phyloP scores from a whole-genome alignment of 64 coral and sea anemone species.

The Dendrophyllia cribrosa region DNA sequence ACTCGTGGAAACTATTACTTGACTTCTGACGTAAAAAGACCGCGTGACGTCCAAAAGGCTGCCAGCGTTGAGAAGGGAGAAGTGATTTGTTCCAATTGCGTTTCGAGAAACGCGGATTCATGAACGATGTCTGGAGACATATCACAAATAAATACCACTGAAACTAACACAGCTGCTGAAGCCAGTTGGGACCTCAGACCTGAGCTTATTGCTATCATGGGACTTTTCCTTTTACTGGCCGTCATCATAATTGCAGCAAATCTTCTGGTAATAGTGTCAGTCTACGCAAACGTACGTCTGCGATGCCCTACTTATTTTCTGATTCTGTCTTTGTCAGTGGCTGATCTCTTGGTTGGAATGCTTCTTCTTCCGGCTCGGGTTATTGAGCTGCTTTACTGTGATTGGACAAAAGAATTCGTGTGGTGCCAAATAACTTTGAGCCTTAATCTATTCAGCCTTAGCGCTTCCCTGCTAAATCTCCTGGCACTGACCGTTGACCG shows the following conservation, averaged over 20 bases:
- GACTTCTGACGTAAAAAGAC: too few relatives aligned
- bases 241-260: slow-evolving; percentile 40
- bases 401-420: slow-evolving; percentile 26
- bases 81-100: too few relatives aligned
- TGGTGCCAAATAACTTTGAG: slow-evolving; percentile 69
- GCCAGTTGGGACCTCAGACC: background rate
- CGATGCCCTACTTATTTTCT: slow-evolving; percentile 39
- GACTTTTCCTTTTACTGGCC: slow-evolving; percentile 47
- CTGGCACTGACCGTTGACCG: slow-evolving; percentile 61
- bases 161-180: background rate
- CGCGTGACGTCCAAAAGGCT: too few relatives aligned
- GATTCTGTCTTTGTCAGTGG: slow-evolving; percentile 54
- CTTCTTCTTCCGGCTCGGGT: slow-evolving; percentile 50
- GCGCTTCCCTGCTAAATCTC: slow-evolving; percentile 66
- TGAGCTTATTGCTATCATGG: slow-evolving; percentile 44
- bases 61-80: too few relatives aligned
- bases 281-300: slow-evolving; percentile 29
- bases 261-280: slow-evolving; percentile 52
- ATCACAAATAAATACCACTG: background rate
- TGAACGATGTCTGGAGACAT: background rate
- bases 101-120: too few relatives aligned
- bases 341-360: slow-evolving; percentile 72
- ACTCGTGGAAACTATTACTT: too few relatives aligned
- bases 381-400: slow-evolving; percentile 40
- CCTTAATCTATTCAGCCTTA: slow-evolving; percentile 67